Percentiles rank a stretch among this genome's conserved stretches.
Conservation (phyloP, 2,797 vertebrate species). For the Distichodus sexfasciatus region DNA sequence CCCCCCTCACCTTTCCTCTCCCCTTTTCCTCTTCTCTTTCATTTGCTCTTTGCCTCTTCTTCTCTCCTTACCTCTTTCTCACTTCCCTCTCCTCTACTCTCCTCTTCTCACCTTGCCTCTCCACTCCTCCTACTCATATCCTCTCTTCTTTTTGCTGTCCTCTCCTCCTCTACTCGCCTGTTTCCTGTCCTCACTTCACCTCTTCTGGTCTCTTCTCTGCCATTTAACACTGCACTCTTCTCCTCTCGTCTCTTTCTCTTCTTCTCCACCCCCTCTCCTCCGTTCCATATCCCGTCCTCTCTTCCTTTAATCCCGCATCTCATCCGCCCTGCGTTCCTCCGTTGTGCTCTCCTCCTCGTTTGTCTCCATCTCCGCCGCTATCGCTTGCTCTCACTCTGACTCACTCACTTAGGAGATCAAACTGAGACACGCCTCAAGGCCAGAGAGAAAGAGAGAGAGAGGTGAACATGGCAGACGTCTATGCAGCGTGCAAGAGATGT, state of each 20-base stretch:
- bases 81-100: not conserved
- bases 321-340: no score
- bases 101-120: not conserved
- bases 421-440: not conserved
- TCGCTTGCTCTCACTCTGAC: no score
- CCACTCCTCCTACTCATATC: not conserved
- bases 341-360: no score
- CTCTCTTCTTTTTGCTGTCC: not conserved
- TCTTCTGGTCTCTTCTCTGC: not conserved
- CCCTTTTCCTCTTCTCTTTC: not conserved
- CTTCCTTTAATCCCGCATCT: no score
- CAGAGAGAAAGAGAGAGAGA: not conserved
- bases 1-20: no score
- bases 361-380: no score
- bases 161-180: not conserved
- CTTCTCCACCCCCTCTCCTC: no score
- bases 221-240: no score
- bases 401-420: not conserved
- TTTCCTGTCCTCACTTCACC: not conserved
- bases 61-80: not conserved
- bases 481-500: slow-evolving; percentile 18
- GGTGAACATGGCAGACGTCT: not conserved
- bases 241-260: no score
- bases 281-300: no score
- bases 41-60: no score